These are phyloP conservation scores for Catharus minimus DNA, from an alignment of 2,113 vertebrate species.

Conservation along the genomic window DNA sequence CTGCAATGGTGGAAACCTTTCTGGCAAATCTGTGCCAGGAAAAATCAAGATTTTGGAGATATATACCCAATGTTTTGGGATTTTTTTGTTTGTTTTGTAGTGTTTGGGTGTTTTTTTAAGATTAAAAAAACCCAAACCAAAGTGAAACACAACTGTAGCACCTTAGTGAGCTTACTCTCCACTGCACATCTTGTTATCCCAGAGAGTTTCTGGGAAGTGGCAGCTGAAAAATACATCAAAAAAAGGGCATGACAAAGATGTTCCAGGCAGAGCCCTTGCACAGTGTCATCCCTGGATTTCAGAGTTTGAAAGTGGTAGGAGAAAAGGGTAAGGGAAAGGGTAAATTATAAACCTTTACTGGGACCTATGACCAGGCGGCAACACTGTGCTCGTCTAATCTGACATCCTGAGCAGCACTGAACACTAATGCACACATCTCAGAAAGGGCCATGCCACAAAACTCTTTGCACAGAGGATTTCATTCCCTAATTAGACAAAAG, in stretches of 20 bases:
- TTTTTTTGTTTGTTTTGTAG: background rate
- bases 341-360: background rate
- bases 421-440: background rate
- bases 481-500: background rate
- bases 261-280: background rate
- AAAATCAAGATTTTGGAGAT: background rate
- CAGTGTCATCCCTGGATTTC: background rate
- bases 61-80: background rate
- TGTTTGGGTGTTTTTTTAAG: background rate
- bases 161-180: background rate
- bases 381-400: background rate
- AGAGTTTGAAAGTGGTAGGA: background rate
- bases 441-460: background rate
- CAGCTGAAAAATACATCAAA: background rate
- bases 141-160: background rate
- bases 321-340: background rate
- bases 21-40: background rate
- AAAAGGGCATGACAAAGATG: background rate
- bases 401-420: background rate
- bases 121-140: background rate
- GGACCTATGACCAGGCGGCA: background rate
- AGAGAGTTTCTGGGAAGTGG: background rate
- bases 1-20: background rate
- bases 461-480: background rate
- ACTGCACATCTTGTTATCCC: fast-evolving